These are phyloP conservation scores for Avahi laniger DNA, from an alignment of 2,797 vertebrate species.

Conservation along the genomic window DNA sequence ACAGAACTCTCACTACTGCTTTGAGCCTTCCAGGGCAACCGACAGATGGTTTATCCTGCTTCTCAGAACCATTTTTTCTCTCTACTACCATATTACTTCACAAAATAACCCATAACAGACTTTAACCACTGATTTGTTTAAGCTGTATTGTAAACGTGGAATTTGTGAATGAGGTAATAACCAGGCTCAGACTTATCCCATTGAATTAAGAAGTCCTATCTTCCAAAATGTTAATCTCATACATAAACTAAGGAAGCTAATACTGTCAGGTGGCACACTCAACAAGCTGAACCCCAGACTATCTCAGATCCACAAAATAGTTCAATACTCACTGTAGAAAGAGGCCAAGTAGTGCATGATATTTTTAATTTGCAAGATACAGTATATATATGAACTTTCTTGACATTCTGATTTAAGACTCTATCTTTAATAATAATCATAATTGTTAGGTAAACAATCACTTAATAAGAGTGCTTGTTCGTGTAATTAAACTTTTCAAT, in stretches of 20 bases:
- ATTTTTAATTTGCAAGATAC: neutral
- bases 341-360: fast-evolving
- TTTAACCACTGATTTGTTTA: neutral
- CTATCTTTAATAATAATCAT: neutral
- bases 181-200: neutral
- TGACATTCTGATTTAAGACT: neutral
- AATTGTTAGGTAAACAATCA: slow-evolving; percentile 9
- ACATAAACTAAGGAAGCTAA: neutral
- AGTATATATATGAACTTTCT: neutral
- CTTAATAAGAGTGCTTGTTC: slow-evolving; percentile 17
- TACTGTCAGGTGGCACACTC: neutral
- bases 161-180: neutral
- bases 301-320: neutral
- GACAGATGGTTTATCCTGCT: neutral
- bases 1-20: neutral
- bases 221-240: neutral
- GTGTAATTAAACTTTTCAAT: slow-evolving; percentile 36
- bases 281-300: neutral
- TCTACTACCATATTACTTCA: neutral
- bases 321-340: neutral
- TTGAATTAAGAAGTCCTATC: neutral
- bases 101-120: neutral
- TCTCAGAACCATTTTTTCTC: neutral
- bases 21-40: neutral
- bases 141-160: neutral